phyloP scores from a whole-genome alignment of 2,888 invertebrate genomes.

The Melinaea marsaeus region DNA sequence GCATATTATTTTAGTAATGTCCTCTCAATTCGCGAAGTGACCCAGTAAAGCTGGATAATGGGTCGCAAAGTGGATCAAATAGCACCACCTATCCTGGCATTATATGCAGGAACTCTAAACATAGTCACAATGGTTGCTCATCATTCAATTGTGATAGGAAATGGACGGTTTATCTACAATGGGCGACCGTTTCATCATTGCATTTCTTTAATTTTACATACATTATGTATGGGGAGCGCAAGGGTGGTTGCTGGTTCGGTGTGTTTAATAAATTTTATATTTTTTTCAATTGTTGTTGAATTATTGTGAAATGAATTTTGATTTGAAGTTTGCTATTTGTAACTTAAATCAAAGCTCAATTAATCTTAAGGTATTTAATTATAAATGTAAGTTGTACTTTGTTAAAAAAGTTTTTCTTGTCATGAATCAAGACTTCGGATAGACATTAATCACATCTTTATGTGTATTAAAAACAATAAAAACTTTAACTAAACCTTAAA shows the following conservation, averaged over 20 bases:
- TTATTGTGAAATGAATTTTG: too few relatives aligned
- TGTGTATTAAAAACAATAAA: background rate
- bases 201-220: constrained; percentile 72
- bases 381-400: too few relatives aligned
- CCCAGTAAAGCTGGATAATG: constrained; percentile 66
- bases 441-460: too few relatives aligned
- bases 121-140: constrained; percentile 72
- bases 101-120: constrained; percentile 75
- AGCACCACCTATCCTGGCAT: constrained; percentile 64
- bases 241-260: constrained; percentile 11
- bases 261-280: background rate
- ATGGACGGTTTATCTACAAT: constrained; percentile 71
- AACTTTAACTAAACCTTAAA: background rate
- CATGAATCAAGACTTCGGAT: too few relatives aligned
- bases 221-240: constrained; percentile 54
- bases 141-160: constrained; percentile 76
- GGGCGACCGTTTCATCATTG: constrained; percentile 53
- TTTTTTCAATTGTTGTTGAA: background rate
- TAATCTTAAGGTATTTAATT: too few relatives aligned
- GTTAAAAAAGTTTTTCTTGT: too few relatives aligned
- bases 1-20: constrained; percentile 20
- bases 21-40: constrained; percentile 42
- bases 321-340: too few relatives aligned
- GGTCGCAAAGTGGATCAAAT: constrained; percentile 61
- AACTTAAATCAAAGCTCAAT: too few relatives aligned